Evolutionary conservation across 2,113 vertebrate genomes (phyloP), one percentile per base, ranked within the genome.

Genomic region (Eolophus roseicapilla): DNA sequence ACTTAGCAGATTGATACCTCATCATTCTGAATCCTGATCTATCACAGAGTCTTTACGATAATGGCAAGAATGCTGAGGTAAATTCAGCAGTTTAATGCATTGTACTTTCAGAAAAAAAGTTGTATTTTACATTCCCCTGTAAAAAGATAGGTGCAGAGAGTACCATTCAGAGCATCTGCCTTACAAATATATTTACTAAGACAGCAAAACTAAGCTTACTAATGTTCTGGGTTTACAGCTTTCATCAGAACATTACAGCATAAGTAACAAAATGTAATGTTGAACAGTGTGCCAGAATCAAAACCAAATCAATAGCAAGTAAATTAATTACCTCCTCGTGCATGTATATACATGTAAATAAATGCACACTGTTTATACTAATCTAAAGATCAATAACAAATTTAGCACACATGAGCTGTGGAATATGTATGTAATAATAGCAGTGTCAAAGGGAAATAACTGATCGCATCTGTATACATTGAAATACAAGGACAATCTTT

Each of bases 311-410:
- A 0, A 91, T 75, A 92, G 19, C 64, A 94, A 90, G 75, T 43
- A 94, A 95, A 82, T 90, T 25, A 88, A 88, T 79, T 77, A 82
- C 55, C n/a, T 82, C n/a, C 37, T 87, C 28, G 19, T 81, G 55
- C 39, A 92, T 64, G 65, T 35, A 75, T 93, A 80, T 86, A 39
- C 46, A 78, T 91, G 44, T 76, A 95, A 94, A 94, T 92, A 88
- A 90, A 93, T 77, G 46, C 73, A 77, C 46, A 63, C 17, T 85
- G 15, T 80, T 87, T 57, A 82, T 13, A 49, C 18, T 50, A 2
- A 18, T 82, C 33, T 73, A 78, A 91, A 89, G 47, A 92, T 91
- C 81, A 94, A 71, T 96, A 94, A 74, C 13, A 86, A 79, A 91
- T 89, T 68, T 33, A 95, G 65, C 5, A 8, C 41, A 73, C 13